phyloP scores from a whole-genome alignment of 2,888 invertebrate genomes.

The Coecobrya sp. region DNA sequence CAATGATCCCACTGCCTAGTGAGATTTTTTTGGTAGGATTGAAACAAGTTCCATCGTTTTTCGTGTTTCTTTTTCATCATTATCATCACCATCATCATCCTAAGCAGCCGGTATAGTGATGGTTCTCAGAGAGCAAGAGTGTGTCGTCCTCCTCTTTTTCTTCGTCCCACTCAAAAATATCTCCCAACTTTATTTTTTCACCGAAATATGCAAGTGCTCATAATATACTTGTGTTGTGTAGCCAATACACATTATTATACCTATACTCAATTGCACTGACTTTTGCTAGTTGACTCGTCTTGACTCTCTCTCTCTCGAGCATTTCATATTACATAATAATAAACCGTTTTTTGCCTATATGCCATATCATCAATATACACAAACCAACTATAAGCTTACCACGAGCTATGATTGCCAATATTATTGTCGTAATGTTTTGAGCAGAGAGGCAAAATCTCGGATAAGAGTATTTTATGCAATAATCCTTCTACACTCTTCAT shows the following conservation, averaged over 20 bases:
- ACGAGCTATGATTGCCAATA: too few species aligned
- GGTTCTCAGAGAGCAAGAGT: conserved; percentile 38
- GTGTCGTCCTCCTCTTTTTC: conserved; percentile 57
- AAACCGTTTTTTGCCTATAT: conserved; percentile 8
- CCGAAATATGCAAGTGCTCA: conserved; percentile 45
- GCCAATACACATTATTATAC: neutral
- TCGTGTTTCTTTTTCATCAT: conserved; percentile 12
- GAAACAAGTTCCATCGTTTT: neutral
- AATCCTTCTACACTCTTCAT: conserved; percentile 25
- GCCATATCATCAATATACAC: too few species aligned
- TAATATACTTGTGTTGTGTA: neutral
- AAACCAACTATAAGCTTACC: neutral
- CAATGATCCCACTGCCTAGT: conserved; percentile 2
- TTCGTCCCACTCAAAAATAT: conserved; percentile 71
- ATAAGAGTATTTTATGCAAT: conserved; percentile 41
- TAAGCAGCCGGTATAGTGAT: conserved; percentile 31
- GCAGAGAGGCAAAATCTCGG: neutral
- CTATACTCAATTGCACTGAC: conserved; percentile 14
- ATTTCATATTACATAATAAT: conserved; percentile 18
- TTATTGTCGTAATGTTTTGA: too few species aligned
- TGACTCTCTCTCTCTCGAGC: too few species aligned
- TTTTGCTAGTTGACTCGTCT: neutral
- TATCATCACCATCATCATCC: conserved; percentile 47
- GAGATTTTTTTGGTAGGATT: conserved; percentile 30
- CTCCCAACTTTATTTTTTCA: conserved; percentile 30